Evolutionary conservation across 92 coral and sea anemone species (phyloP).

Genomic region (Ricordea florida): DNA sequence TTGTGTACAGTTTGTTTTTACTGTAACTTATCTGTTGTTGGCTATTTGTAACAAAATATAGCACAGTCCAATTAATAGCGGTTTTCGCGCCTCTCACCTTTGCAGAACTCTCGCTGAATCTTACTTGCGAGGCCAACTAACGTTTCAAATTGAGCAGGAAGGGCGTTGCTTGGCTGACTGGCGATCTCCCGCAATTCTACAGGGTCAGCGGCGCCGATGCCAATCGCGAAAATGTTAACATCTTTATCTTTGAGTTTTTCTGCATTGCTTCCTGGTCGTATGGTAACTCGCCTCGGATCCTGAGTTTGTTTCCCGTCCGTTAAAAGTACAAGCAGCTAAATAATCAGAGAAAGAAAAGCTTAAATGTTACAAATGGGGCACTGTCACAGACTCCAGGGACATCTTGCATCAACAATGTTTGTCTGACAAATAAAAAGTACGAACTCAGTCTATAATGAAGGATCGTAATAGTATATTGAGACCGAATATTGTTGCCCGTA

Average conservation of each 20-base stretch:
- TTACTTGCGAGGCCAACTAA: background rate
- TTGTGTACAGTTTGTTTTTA: too few relatives aligned
- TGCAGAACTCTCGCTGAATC: background rate
- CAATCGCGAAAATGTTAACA: background rate
- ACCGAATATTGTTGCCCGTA: too few relatives aligned
- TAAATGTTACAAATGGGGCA: too few relatives aligned
- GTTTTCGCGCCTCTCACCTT: too few relatives aligned
- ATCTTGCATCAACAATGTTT: too few relatives aligned
- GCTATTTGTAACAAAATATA: too few relatives aligned
- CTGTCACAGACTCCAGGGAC: too few relatives aligned
- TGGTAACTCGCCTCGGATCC: background rate
- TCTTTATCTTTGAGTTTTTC: background rate
- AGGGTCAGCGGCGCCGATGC: background rate
- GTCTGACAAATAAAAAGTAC: too few relatives aligned
- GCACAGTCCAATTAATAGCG: too few relatives aligned
- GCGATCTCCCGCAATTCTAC: background rate
- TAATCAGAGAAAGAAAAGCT: background rate
- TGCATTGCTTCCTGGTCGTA: background rate
- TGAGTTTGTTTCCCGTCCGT: background rate
- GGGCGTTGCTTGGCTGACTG: background rate
- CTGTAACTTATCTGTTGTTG: too few relatives aligned
- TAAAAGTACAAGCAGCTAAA: background rate
- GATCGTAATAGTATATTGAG: too few relatives aligned
- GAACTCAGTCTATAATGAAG: too few relatives aligned
- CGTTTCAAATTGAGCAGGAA: background rate